Percentiles rank a stretch among this genome's conserved stretches.
These are phyloP conservation scores for Chelonoidis abingdonii DNA, from an alignment of 2,113 vertebrate species.

Conservation along the genomic window DNA sequence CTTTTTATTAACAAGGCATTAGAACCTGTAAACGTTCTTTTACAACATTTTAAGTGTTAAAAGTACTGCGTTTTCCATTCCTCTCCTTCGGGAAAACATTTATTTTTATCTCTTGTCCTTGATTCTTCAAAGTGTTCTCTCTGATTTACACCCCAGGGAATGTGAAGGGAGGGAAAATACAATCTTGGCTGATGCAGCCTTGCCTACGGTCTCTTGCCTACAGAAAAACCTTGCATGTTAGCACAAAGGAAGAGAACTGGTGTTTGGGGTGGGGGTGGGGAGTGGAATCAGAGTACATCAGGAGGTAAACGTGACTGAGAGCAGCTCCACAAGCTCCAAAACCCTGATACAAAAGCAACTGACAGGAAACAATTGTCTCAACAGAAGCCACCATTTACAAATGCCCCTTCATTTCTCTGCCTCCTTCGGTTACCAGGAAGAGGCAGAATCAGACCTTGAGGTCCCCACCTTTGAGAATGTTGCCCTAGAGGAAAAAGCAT, in stretches of 20 bases:
- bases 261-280: slow-evolving; percentile 1
- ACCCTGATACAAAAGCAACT: slow-evolving; percentile 6
- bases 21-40: background rate
- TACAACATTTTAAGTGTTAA: background rate
- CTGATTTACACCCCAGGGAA: background rate
- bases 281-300: background rate
- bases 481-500: background rate
- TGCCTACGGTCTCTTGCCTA: background rate
- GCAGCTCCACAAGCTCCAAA: slow-evolving; percentile 57
- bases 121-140: background rate
- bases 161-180: background rate
- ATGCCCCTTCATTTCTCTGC: slow-evolving; percentile 6
- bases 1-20: background rate
- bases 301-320: slow-evolving; percentile 57
- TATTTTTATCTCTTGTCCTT: background rate
- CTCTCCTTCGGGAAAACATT: background rate
- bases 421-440: background rate
- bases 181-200: background rate
- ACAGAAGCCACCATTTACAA: background rate
- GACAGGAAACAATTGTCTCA: slow-evolving; percentile 54
- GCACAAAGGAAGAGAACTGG: slow-evolving; percentile 42
- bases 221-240: background rate
- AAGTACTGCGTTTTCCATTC: background rate
- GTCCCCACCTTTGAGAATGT: background rate
- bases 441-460: background rate